A percentile compares a stretch with the other conserved stretches of the same genome.
Conservation (phyloP, 2,888 invertebrate species). For the Eledone cirrhosa region DNA sequence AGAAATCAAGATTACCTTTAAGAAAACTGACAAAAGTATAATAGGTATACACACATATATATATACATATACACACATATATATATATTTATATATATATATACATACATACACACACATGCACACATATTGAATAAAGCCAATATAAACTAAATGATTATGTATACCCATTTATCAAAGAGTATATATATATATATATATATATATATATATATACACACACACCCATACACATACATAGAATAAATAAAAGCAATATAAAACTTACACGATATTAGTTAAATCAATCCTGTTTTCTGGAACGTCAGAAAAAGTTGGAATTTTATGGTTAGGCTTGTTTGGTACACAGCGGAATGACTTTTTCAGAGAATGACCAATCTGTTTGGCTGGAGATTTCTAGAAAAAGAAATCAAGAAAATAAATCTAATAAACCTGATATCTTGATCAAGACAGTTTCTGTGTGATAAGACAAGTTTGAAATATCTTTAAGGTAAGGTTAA, state of each 20-base stretch:
- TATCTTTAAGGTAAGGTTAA: no score
- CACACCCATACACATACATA: no score
- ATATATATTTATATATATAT: background rate
- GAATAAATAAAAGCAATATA: background rate
- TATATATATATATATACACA: no score
- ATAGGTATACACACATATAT: background rate
- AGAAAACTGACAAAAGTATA: background rate
- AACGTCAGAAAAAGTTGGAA: constrained; percentile 91
- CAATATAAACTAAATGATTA: background rate
- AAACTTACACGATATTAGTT: constrained; percentile 91
- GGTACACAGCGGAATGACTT: constrained; percentile 98
- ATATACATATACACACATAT: background rate
- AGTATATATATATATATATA: no score
- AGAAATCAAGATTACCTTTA: background rate
- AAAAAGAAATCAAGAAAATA: constrained; percentile 41
- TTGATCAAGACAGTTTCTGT: no score
- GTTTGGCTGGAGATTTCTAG: constrained; percentile 95
- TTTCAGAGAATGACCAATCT: constrained; percentile 89
- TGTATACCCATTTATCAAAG: no score
- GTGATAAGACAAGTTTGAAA: no score
- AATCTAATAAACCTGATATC: no score
- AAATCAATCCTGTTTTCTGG: constrained; percentile 94
- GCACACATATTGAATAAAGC: no score
- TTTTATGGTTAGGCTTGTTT: constrained; percentile 80
- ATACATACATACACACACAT: background rate